Evolutionary conservation across 2,888 invertebrate species (phyloP).

Genomic region (Nomada lathburiana): DNA sequence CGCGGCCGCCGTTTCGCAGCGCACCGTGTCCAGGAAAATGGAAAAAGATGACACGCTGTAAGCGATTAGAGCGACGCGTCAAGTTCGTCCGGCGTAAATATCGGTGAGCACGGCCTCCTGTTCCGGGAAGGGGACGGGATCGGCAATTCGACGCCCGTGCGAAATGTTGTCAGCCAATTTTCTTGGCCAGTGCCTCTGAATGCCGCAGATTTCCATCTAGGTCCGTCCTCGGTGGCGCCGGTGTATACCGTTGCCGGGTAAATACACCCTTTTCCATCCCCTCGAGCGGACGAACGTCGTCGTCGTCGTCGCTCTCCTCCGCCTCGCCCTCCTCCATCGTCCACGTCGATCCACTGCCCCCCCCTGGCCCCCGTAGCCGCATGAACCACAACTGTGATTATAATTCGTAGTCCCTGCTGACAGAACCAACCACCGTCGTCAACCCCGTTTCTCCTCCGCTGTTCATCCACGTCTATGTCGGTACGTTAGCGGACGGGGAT

Average conservation of each 20-base stretch:
- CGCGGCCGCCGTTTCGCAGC: not conserved
- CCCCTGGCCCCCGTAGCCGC: constrained; percentile 47
- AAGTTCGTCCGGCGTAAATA: constrained; percentile 62
- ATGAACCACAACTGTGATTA: constrained; percentile 84
- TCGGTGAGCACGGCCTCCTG: constrained; percentile 44
- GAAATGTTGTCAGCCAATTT: constrained; percentile 85
- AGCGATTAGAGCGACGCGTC: constrained; percentile 50
- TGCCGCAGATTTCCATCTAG: constrained; percentile 84
- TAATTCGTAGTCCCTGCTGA: constrained; percentile 81
- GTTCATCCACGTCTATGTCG: constrained; percentile 51
- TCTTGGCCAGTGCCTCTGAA: constrained; percentile 85
- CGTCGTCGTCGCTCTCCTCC: constrained; percentile 52
- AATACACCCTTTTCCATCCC: constrained; percentile 79
- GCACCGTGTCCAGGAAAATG: not conserved
- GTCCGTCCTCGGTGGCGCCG: constrained; percentile 72
- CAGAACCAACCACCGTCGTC: constrained; percentile 66
- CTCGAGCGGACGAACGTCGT: constrained; percentile 70
- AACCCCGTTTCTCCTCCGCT: constrained; percentile 48
- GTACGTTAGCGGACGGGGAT: constrained; percentile 67
- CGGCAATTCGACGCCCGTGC: constrained; percentile 79
- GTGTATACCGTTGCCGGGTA: constrained; percentile 70
- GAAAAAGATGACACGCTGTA: constrained; percentile 16
- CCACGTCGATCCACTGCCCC: constrained; percentile 57
- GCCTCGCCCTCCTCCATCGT: constrained; percentile 37
- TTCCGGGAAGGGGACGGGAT: constrained; percentile 45